Evolutionary conservation across 2,888 invertebrate genomes (phyloP).

Genomic region (Ochlodes sylvanus): DNA sequence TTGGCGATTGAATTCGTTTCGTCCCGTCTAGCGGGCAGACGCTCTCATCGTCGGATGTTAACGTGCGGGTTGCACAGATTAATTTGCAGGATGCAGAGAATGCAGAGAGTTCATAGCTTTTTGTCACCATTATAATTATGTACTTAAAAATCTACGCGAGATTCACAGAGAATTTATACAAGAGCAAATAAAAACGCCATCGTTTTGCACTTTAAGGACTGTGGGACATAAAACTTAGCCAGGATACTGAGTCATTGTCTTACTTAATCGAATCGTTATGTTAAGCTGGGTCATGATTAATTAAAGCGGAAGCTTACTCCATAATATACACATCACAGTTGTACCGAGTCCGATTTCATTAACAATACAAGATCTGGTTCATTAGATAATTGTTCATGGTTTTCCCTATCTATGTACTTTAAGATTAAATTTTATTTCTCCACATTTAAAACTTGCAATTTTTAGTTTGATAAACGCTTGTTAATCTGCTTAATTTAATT

Average conservation of each 20-base stretch:
- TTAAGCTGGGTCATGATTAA: slow-evolving; percentile 37
- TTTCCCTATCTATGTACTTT: neutral
- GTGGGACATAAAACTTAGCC: slow-evolving; percentile 27
- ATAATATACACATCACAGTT: slow-evolving; percentile 24
- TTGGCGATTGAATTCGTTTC: slow-evolving; percentile 58
- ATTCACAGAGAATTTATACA: neutral
- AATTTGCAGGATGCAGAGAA: slow-evolving; percentile 35
- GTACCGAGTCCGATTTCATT: slow-evolving; percentile 11
- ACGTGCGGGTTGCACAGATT: slow-evolving; percentile 59
- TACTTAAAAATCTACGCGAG: neutral
- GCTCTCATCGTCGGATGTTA: slow-evolving; percentile 66
- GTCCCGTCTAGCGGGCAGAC: slow-evolving; percentile 46
- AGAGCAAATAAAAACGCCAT: slow-evolving; percentile 13
- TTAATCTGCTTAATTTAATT: neutral
- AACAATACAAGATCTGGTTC: neutral
- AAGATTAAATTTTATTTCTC: neutral
- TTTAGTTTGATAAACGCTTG: neutral
- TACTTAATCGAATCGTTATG: slow-evolving; percentile 39
- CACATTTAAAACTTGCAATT: neutral
- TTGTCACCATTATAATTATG: neutral
- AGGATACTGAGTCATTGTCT: slow-evolving; percentile 37
- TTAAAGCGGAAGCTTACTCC: slow-evolving; percentile 37
- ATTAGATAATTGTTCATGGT: neutral
- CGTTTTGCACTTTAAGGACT: slow-evolving; percentile 14
- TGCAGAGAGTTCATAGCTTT: neutral